Percentiles rank a stretch among this genome's conserved stretches.
Conservation (phyloP, 2,888 invertebrate species). For the Diarsia brunnea region DNA sequence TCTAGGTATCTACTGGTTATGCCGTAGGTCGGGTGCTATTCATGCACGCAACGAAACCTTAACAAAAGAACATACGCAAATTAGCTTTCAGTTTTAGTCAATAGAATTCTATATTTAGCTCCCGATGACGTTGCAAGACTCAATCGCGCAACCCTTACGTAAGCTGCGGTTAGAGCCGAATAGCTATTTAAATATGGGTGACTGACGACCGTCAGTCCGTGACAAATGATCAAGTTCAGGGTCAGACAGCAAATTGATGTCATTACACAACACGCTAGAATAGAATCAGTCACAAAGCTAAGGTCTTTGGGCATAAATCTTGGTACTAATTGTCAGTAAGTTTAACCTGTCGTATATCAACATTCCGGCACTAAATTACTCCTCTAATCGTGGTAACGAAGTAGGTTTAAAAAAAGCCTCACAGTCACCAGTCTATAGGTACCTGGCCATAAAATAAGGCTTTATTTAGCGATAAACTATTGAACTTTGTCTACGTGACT, state of each 20-base stretch:
- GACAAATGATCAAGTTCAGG: constrained; percentile 69
- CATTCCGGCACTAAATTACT: neutral
- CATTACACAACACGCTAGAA: constrained; percentile 57
- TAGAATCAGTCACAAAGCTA: constrained; percentile 37
- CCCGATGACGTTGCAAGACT: constrained; percentile 46
- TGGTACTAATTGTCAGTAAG: constrained; percentile 6
- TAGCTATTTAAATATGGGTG: constrained; percentile 52
- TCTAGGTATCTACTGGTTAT: neutral
- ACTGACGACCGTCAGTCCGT: constrained; percentile 58
- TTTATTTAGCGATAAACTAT: neutral
- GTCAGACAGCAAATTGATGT: constrained; percentile 58
- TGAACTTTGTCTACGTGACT: neutral
- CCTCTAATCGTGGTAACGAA: neutral
- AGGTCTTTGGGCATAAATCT: neutral
- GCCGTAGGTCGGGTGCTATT: constrained; percentile 12
- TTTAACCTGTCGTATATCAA: neutral
- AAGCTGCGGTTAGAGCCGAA: constrained; percentile 45
- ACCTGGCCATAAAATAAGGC: neutral
- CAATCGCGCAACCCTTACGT: constrained; percentile 44
- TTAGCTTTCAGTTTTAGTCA: constrained; percentile 44
- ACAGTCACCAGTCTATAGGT: neutral
- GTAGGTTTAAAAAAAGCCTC: no score
- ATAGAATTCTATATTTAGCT: constrained; percentile 61
- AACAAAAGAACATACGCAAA: constrained; percentile 25
- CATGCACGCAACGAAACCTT: constrained; percentile 28